A percentile compares a stretch with the other conserved stretches of the same genome.
phyloP scores from a whole-genome alignment of 1,140 invertebrate species.

The Drosophila nigrodunni region DNA sequence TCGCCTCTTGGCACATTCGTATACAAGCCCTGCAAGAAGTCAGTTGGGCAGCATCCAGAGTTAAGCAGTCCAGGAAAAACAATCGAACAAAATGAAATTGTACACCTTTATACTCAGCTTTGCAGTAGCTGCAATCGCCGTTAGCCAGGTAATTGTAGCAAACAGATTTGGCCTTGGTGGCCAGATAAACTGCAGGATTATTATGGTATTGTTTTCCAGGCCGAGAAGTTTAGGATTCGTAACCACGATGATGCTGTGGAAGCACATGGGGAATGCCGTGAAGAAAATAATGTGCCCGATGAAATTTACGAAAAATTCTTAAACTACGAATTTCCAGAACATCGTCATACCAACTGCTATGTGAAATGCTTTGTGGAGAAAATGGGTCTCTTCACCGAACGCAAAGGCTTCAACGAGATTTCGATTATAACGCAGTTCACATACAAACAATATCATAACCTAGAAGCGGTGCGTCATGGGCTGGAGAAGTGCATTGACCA shows the following conservation, averaged over 20 bases:
- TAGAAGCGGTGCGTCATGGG: conserved; percentile 64
- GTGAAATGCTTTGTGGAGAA: conserved; percentile 79
- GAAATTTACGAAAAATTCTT: conserved; percentile 77
- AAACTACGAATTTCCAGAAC: conserved; percentile 74
- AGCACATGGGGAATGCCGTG: conserved; percentile 74
- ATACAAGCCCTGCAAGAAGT: conserved; percentile 61
- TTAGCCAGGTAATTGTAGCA: conserved; percentile 54
- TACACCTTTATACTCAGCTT: conserved; percentile 49
- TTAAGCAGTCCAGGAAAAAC: conserved; percentile 2
- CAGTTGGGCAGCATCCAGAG: conserved; percentile 29
- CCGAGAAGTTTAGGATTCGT: conserved; percentile 68
- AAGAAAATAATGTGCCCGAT: conserved; percentile 64
- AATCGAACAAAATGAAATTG: conserved; percentile 55
- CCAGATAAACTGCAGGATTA: background rate
- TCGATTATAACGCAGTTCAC: conserved; percentile 71
- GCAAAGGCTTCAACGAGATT: conserved; percentile 69
- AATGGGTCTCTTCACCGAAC: conserved; percentile 70
- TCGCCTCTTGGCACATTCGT: conserved; percentile 66
- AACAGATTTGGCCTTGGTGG: conserved; percentile 30
- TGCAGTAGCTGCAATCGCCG: conserved; percentile 40
- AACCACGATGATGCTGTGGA: conserved; percentile 64
- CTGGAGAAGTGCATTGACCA: conserved; percentile 81
- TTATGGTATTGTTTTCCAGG: conserved; percentile 38
- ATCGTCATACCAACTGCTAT: conserved; percentile 72
- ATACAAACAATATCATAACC: conserved; percentile 39